Percentiles rank a stretch among this genome's conserved stretches.
Conservation (phyloP, 1,140 invertebrate species). For the Carposina sasakii region DNA sequence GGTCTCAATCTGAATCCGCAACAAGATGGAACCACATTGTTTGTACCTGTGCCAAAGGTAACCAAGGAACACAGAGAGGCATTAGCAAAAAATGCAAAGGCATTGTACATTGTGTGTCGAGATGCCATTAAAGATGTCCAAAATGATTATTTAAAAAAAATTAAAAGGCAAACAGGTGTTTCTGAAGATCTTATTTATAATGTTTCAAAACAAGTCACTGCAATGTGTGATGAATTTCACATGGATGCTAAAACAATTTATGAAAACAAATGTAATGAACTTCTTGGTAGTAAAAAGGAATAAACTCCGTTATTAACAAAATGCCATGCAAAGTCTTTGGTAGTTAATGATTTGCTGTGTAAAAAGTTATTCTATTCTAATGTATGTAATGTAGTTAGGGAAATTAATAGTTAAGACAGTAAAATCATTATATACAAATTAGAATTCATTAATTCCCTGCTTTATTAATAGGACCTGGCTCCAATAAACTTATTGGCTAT, state of each 20-base stretch:
- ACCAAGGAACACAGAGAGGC: constrained; percentile 93
- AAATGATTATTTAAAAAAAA: constrained; percentile 80
- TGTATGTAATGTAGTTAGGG: no score
- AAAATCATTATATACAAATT: no score
- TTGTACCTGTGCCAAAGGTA: constrained; percentile 90
- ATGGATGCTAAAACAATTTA: constrained; percentile 79
- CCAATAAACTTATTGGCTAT: no score
- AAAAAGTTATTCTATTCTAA: no score
- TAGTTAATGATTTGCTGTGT: no score
- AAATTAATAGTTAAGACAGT: no score
- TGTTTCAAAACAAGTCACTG: constrained; percentile 79
- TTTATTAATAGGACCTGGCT: no score
- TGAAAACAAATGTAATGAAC: constrained; percentile 81
- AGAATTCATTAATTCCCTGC: no score
- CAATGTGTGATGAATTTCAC: constrained; percentile 78
- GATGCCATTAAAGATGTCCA: constrained; percentile 84
- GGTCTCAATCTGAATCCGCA: constrained; percentile 96
- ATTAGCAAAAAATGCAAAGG: constrained; percentile 90
- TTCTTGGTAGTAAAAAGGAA: no score
- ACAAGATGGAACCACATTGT: constrained; percentile 93
- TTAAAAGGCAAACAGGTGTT: constrained; percentile 78
- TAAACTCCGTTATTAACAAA: no score
- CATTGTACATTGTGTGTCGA: constrained; percentile 84
- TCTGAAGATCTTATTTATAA: constrained; percentile 79
- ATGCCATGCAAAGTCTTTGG: no score